Conservation (phyloP, 1,140 invertebrate genomes). For the Pogonomyrmex barbatus region DNA sequence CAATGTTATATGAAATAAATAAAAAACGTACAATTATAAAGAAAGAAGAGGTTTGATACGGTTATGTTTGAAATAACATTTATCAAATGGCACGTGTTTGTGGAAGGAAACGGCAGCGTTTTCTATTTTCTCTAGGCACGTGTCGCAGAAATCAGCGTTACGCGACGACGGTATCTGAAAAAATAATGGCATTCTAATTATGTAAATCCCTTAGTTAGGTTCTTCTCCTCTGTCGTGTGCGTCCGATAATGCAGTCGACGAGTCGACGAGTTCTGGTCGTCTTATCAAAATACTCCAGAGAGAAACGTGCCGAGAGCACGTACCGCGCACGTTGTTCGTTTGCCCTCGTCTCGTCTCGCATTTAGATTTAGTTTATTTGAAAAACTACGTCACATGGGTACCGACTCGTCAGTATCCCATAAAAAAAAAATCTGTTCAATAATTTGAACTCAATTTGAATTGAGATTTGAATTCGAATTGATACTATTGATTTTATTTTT, state of each 20-base stretch:
- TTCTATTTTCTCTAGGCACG: conserved; percentile 78
- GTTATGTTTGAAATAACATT: conserved; percentile 26
- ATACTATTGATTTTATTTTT: neutral
- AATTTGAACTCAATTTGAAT: too few relatives aligned
- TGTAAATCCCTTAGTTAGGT: conserved; percentile 81
- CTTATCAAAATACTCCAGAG: conserved; percentile 82
- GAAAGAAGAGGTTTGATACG: neutral
- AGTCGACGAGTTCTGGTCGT: conserved; percentile 67
- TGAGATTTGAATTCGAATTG: neutral
- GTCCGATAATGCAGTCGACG: conserved; percentile 31
- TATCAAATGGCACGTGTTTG: conserved; percentile 20
- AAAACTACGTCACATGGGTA: conserved; percentile 63
- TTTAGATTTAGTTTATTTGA: conserved; percentile 65
- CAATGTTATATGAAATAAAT: neutral
- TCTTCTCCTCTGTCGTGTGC: neutral
- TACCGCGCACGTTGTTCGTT: conserved; percentile 66
- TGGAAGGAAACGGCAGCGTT: conserved; percentile 35
- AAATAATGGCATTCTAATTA: conserved; percentile 83
- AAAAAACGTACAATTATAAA: neutral
- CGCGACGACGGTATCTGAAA: conserved; percentile 74
- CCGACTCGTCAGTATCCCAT: conserved; percentile 7
- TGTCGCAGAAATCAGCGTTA: conserved; percentile 72
- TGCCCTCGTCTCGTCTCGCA: conserved; percentile 37
- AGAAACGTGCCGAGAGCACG: conserved; percentile 78
- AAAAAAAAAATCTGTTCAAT: conserved; percentile 13